Evolutionary conservation across 2,797 vertebrate genomes (phyloP).

Genomic region (Sebastes goodei): DNA sequence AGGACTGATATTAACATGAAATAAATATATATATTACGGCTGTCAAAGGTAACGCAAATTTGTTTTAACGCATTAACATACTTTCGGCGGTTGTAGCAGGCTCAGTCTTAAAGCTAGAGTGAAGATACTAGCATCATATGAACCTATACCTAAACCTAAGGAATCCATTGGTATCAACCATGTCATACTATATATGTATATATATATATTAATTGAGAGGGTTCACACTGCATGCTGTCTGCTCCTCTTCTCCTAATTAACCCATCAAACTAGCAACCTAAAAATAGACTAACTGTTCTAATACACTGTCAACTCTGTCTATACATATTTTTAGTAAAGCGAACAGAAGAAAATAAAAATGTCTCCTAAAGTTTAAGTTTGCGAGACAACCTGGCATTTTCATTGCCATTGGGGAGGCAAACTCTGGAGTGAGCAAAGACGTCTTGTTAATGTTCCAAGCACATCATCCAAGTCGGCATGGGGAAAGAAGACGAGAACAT

Average conservation of each 20-base stretch:
- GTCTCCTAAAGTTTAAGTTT: not conserved
- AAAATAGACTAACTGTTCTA: conserved; percentile 5
- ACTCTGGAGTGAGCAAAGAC: conserved; percentile 22
- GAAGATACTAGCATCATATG: too few species aligned
- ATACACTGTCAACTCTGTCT: conserved; percentile 2
- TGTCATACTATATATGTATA: too few species aligned
- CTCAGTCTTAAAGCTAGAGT: too few species aligned
- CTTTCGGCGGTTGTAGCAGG: too few species aligned
- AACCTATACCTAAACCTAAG: too few species aligned
- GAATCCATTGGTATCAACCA: too few species aligned
- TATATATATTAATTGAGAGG: not conserved
- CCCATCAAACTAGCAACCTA: conserved; percentile 17
- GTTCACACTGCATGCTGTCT: not conserved
- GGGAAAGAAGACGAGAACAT: conserved; percentile 14
- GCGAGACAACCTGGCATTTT: conserved; percentile 9
- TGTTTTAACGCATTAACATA: too few species aligned
- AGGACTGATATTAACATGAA: conserved; percentile 11
- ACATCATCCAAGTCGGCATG: conserved; percentile 14
- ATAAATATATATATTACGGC: conserved; percentile 5
- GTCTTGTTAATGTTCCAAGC: conserved; percentile 36
- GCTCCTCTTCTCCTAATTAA: conserved; percentile 17
- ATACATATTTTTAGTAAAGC: not conserved
- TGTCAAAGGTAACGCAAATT: too few species aligned
- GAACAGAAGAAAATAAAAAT: not conserved
- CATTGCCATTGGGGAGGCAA: conserved; percentile 2